phyloP scores from a whole-genome alignment of 1,140 invertebrate species.

The Nomia melanderi region DNA sequence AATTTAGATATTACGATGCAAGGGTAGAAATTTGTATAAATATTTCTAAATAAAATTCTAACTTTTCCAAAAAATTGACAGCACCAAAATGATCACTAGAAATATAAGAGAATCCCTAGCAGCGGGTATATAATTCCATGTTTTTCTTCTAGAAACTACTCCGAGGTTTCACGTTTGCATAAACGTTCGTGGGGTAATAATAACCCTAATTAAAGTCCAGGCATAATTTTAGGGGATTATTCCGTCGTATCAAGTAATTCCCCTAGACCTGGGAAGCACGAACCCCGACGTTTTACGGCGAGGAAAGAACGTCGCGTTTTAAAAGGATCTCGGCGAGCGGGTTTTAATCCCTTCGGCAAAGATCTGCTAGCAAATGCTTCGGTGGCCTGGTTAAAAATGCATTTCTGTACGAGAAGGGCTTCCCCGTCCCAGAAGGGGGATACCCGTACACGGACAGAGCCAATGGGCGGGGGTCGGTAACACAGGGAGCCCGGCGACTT shows the following conservation, averaged over 20 bases:
- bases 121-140: no score
- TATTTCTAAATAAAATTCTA: no score
- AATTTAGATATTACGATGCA: no score
- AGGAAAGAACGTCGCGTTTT: conserved; percentile 25
- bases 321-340: conserved; percentile 34
- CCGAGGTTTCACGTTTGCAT: no score
- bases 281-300: neutral
- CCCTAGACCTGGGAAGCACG: neutral
- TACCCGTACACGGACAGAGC: conserved; percentile 15
- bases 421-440: conserved; percentile 29
- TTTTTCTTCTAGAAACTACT: no score
- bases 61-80: no score
- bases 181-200: no score
- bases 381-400: conserved; percentile 52
- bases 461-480: conserved; percentile 35
- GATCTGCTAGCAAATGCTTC: conserved; percentile 42
- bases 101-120: no score
- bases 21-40: no score
- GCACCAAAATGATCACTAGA: no score
- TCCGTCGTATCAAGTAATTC: neutral
- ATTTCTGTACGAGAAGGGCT: conserved; percentile 42
- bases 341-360: conserved; percentile 28
- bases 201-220: no score
- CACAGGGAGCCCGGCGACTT: neutral
- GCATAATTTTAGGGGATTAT: no score